Percentiles rank a stretch among this genome's conserved stretches.
Evolutionary conservation across 2,888 invertebrate genomes (phyloP).

Genomic region (Eristalis tenax): DNA sequence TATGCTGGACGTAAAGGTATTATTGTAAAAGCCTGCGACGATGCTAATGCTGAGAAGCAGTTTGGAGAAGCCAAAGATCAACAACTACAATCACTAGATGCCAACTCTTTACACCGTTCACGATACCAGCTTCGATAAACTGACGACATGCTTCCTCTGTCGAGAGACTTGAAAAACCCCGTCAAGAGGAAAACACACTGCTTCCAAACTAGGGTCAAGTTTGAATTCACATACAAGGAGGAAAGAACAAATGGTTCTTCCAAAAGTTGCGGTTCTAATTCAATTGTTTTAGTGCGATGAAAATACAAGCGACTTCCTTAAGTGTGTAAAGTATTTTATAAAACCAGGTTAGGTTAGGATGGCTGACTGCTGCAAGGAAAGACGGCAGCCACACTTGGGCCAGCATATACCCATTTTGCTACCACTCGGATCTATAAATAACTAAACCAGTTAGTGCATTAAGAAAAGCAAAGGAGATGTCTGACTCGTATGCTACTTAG

Average conservation of each 20-base stretch:
- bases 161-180: slow-evolving; percentile 97
- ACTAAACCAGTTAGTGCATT: no score
- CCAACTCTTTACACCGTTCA: slow-evolving; percentile 97
- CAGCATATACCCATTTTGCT: no score
- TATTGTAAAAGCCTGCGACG: slow-evolving; percentile 97
- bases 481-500: no score
- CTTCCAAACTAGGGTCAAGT: slow-evolving; percentile 96
- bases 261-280: slow-evolving; percentile 98
- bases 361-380: no score
- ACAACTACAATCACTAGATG: slow-evolving; percentile 97
- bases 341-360: no score
- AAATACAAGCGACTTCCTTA: slow-evolving; percentile 5
- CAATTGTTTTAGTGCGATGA: not conserved
- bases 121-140: slow-evolving; percentile 95
- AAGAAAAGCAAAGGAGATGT: no score
- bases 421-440: no score
- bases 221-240: slow-evolving; percentile 98
- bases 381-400: no score
- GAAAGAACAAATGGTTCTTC: slow-evolving; percentile 99
- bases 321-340: slow-evolving; percentile 33
- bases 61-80: slow-evolving; percentile 98
- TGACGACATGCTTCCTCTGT: slow-evolving; percentile 87
- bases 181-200: slow-evolving; percentile 97
- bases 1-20: slow-evolving; percentile 99
- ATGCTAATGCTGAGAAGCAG: no score